Conservation (phyloP, 2,113 vertebrate genomes). For the Hippotragus niger region DNA sequence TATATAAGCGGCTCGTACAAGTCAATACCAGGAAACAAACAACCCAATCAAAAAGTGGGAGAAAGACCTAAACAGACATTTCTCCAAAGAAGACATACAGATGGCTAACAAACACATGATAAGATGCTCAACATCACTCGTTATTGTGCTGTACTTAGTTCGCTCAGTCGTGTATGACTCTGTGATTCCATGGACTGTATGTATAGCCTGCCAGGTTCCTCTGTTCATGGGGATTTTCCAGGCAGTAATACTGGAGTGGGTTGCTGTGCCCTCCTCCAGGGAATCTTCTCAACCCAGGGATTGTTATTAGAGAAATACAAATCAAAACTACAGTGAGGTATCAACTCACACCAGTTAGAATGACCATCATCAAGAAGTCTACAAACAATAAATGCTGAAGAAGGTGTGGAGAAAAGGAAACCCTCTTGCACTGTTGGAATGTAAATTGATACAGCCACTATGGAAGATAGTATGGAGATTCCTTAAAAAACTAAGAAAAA, state of each 20-base stretch:
- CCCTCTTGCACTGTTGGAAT: background rate
- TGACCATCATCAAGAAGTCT: background rate
- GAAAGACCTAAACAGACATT: background rate
- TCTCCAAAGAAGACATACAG: background rate
- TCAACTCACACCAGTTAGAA: background rate
- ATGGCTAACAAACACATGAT: background rate
- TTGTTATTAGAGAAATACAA: background rate
- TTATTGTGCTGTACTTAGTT: background rate
- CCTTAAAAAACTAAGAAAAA: background rate
- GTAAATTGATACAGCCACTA: background rate
- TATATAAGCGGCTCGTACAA: background rate
- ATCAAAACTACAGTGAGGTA: background rate
- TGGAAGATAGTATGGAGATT: background rate
- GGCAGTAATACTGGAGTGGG: background rate
- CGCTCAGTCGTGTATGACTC: accelerated
- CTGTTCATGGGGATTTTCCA: background rate
- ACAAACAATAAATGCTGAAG: background rate
- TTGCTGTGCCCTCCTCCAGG: background rate
- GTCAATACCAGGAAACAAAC: background rate
- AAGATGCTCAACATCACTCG: background rate
- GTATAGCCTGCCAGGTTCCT: background rate
- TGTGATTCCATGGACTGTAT: background rate
- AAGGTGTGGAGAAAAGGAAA: background rate
- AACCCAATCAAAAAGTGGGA: background rate
- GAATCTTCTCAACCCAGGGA: background rate